phyloP scores from a whole-genome alignment of 2,888 invertebrate species.

The Belgica antarctica region DNA sequence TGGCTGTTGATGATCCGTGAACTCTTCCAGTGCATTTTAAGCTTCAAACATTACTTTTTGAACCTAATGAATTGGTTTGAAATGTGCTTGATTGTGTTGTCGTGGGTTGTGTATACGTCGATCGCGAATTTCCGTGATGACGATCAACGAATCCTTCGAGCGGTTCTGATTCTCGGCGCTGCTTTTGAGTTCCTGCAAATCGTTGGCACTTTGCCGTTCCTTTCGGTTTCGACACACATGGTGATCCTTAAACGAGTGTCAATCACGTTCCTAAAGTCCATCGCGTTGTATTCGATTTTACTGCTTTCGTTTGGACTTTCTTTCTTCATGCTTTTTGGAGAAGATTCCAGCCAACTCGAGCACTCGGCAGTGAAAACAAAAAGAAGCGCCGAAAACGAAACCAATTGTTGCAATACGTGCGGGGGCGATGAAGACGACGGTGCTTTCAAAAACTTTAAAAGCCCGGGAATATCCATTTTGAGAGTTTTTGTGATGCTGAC shows the following conservation, averaged over 20 bases:
- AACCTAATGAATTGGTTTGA: constrained; percentile 76
- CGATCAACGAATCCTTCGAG: constrained; percentile 65
- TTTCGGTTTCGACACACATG: constrained; percentile 72
- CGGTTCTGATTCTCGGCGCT: constrained; percentile 70
- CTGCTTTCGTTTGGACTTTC: constrained; percentile 79
- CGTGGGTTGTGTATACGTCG: constrained; percentile 60
- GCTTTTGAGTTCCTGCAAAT: constrained; percentile 74
- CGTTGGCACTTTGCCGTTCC: constrained; percentile 71
- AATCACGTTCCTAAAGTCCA: constrained; percentile 74
- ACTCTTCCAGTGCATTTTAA: constrained; percentile 67
- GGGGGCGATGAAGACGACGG: constrained; percentile 55
- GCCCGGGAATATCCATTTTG: constrained; percentile 70
- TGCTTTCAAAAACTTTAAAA: constrained; percentile 66
- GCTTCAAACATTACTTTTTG: constrained; percentile 64
- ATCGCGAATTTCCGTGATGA: constrained; percentile 53
- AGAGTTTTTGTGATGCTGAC: constrained; percentile 85
- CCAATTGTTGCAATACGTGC: constrained; percentile 46
- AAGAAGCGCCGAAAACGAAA: constrained; percentile 49
- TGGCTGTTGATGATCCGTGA: constrained; percentile 66
- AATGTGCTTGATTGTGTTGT: constrained; percentile 63
- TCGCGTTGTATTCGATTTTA: constrained; percentile 75
- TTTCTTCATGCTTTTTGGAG: constrained; percentile 73
- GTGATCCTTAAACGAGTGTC: constrained; percentile 81
- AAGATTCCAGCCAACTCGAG: constrained; percentile 48
- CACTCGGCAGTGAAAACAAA: neutral